These are phyloP conservation scores for Lomographa bimaculata DNA, from an alignment of 2,888 invertebrate genomes.

Conservation along the genomic window DNA sequence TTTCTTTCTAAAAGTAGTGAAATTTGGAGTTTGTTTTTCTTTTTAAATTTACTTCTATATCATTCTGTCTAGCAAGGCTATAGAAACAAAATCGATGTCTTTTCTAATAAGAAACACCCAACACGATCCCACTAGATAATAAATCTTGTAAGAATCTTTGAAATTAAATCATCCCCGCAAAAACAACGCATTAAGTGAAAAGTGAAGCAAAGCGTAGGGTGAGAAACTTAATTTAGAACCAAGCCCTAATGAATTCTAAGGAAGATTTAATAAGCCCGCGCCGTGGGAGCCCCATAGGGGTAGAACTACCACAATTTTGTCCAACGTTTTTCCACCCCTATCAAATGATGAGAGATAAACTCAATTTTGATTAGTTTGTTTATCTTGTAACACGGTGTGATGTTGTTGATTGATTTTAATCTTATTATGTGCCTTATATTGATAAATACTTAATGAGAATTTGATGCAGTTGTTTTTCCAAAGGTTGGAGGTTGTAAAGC, in stretches of 20 bases:
- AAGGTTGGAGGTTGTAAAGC: no score
- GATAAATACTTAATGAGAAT: no score
- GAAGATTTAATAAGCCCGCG: slow-evolving; percentile 64
- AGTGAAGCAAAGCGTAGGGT: slow-evolving; percentile 50
- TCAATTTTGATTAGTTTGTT: slow-evolving; percentile 33
- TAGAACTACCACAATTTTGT: slow-evolving; percentile 47
- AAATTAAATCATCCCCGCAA: slow-evolving; percentile 55
- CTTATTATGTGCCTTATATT: no score
- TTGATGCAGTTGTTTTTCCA: no score
- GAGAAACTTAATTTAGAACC: slow-evolving; percentile 67
- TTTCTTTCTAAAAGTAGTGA: no score
- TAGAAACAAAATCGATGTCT: no score
- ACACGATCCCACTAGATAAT: slow-evolving; percentile 30
- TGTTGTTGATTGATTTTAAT: slow-evolving; percentile 19
- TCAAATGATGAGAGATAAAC: slow-evolving; percentile 36
- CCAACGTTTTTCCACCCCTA: slow-evolving; percentile 45
- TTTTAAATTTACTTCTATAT: no score
- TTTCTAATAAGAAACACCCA: no score
- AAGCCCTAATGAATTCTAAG: slow-evolving; percentile 65
- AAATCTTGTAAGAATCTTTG: slow-evolving; percentile 50
- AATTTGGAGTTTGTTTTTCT: no score
- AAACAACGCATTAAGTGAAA: slow-evolving; percentile 57
- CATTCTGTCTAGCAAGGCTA: no score
- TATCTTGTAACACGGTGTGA: slow-evolving; percentile 29
- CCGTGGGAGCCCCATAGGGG: slow-evolving; percentile 46